Percentiles rank a stretch among this genome's conserved stretches.
Conservation (phyloP, 1,140 invertebrate species). For the Venustaconcha ellipsiformis region DNA sequence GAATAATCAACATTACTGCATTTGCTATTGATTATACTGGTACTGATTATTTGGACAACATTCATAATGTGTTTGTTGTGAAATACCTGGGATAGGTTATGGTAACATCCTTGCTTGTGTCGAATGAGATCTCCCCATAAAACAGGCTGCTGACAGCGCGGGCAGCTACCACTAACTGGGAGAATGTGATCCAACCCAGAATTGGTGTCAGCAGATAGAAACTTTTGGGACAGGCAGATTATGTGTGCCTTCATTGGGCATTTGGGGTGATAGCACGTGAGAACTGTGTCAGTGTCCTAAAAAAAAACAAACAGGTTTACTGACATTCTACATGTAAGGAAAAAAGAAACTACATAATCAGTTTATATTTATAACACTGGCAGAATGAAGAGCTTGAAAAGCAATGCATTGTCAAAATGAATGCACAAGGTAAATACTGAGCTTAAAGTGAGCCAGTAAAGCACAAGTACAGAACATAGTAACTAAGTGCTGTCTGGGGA, state of each 20-base stretch:
- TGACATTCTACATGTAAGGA: not conserved
- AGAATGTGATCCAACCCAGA: constrained; percentile 65
- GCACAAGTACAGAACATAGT: too few relatives aligned
- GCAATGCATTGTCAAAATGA: too few relatives aligned
- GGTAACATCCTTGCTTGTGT: constrained; percentile 81
- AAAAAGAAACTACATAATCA: too few relatives aligned
- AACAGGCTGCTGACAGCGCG: constrained; percentile 76
- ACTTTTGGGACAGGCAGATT: constrained; percentile 80
- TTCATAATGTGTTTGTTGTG: not conserved
- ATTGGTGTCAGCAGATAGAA: constrained; percentile 70
- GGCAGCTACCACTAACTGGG: constrained; percentile 84
- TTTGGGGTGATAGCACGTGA: constrained; percentile 77
- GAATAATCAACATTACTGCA: not conserved
- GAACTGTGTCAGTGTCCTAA: constrained; percentile 62
- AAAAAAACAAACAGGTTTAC: constrained; percentile 6
- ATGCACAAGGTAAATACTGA: too few relatives aligned
- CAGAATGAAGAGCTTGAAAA: too few relatives aligned
- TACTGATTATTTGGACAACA: not conserved
- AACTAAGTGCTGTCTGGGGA: too few relatives aligned
- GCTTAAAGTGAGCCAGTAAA: too few relatives aligned
- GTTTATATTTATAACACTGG: too few relatives aligned
- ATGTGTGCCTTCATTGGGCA: constrained; percentile 81
- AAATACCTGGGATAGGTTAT: constrained; percentile 48
- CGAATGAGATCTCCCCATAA: constrained; percentile 88
- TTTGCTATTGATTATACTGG: not conserved